Evolutionary conservation across 2,113 vertebrate genomes (phyloP).

Genomic region (Tinamus guttatus): DNA sequence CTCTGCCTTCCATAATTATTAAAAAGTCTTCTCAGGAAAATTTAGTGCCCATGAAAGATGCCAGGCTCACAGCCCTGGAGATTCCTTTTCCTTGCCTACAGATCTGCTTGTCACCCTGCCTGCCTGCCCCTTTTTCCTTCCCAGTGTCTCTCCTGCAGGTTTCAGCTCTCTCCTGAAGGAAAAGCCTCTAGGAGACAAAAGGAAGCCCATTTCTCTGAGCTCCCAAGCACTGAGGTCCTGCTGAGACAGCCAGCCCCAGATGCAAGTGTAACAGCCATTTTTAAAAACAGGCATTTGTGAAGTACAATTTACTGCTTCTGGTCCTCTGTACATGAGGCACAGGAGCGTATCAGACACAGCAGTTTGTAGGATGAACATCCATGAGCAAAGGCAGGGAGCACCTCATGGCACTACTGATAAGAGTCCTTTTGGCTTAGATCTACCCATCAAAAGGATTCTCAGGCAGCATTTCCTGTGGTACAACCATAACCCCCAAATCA

Average conservation of each 20-base stretch:
- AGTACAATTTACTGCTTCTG: background rate
- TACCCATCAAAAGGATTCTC: background rate
- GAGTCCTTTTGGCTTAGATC: background rate
- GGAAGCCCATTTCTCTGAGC: background rate
- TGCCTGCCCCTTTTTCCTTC: background rate
- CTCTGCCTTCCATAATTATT: conserved; percentile 3
- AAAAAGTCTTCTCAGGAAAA: conserved; percentile 25
- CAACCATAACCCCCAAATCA: background rate
- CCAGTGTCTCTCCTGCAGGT: background rate
- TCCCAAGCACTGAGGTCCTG: background rate
- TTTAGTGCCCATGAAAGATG: conserved; percentile 24
- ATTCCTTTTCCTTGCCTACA: conserved; percentile 3
- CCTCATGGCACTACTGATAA: background rate
- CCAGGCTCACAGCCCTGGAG: background rate
- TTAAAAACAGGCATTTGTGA: background rate
- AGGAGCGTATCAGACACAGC: fast-evolving
- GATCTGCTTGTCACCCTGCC: background rate
- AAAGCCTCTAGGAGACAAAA: background rate
- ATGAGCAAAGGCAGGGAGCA: background rate
- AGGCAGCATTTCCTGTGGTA: background rate
- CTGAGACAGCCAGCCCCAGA: background rate
- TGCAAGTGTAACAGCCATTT: background rate
- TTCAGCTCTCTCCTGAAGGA: background rate
- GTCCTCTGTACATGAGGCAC: background rate
- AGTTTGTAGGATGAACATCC: fast-evolving